Evolutionary conservation across 2,888 invertebrate species (phyloP).

Genomic region (Actias luna): DNA sequence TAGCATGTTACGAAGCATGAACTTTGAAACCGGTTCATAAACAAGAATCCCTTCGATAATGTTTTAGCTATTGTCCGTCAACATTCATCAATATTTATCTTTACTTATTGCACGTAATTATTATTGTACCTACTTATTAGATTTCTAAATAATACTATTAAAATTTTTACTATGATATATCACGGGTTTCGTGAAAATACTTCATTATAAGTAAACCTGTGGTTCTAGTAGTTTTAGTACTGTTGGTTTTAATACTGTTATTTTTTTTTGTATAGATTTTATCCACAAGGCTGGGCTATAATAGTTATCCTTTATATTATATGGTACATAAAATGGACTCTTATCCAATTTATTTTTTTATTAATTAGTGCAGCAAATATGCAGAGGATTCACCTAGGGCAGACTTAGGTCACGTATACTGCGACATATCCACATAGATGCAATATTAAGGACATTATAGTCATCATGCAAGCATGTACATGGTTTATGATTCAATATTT

Average conservation of each 20-base stretch:
- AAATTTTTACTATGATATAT: neutral
- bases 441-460: too few relatives aligned
- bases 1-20: slow-evolving; percentile 4
- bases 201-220: neutral
- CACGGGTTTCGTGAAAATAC: neutral
- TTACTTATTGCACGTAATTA: neutral
- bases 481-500: neutral
- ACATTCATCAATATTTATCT: slow-evolving; percentile 9
- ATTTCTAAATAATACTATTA: too few relatives aligned
- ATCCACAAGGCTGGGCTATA: too few relatives aligned
- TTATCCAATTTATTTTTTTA: too few relatives aligned
- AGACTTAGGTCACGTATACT: too few relatives aligned
- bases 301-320: too few relatives aligned
- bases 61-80: slow-evolving; percentile 10
- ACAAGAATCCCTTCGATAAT: slow-evolving; percentile 6
- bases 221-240: neutral
- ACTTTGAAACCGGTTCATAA: slow-evolving; percentile 5
- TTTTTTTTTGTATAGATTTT: too few relatives aligned
- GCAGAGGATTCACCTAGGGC: too few relatives aligned
- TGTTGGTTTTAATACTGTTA: neutral
- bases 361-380: too few relatives aligned
- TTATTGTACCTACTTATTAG: neutral
- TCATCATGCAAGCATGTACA: too few relatives aligned
- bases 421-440: too few relatives aligned
- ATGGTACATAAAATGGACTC: too few relatives aligned